These are phyloP conservation scores for Mythimna ferrago DNA, from an alignment of 2,888 invertebrate genomes.

Conservation along the genomic window DNA sequence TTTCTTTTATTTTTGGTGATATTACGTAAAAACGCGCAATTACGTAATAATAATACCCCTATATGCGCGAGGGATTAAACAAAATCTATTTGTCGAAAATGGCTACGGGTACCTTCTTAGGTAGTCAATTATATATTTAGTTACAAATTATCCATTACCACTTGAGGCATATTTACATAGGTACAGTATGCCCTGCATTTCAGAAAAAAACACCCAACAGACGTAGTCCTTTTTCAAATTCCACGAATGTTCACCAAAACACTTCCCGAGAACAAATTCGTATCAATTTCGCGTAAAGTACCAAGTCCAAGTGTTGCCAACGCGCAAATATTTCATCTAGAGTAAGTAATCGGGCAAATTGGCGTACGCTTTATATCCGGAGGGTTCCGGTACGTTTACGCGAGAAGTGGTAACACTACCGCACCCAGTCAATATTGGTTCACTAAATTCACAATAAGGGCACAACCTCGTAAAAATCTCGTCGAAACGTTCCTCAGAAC, in stretches of 20 bases:
- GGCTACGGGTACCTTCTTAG: too few relatives aligned
- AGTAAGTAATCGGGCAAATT: conserved; percentile 73
- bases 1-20: too few relatives aligned
- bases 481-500: conserved; percentile 28
- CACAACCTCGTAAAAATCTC: conserved; percentile 57
- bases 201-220: neutral
- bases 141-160: too few relatives aligned
- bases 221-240: neutral
- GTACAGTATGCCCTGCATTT: neutral
- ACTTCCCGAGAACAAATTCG: conserved; percentile 32
- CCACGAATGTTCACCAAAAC: conserved; percentile 8
- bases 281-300: conserved; percentile 46
- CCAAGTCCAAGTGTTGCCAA: conserved; percentile 52
- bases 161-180: neutral
- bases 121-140: too few relatives aligned
- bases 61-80: too few relatives aligned
- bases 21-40: too few relatives aligned
- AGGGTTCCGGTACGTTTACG: conserved; percentile 76
- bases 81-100: too few relatives aligned
- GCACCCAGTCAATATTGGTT: conserved; percentile 80
- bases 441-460: conserved; percentile 67
- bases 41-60: too few relatives aligned
- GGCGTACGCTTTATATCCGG: conserved; percentile 63
- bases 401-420: conserved; percentile 64
- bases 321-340: conserved; percentile 70